These are phyloP conservation scores for Philotrypesis tridentata DNA, from an alignment of 1,140 invertebrate genomes.

Conservation along the genomic window DNA sequence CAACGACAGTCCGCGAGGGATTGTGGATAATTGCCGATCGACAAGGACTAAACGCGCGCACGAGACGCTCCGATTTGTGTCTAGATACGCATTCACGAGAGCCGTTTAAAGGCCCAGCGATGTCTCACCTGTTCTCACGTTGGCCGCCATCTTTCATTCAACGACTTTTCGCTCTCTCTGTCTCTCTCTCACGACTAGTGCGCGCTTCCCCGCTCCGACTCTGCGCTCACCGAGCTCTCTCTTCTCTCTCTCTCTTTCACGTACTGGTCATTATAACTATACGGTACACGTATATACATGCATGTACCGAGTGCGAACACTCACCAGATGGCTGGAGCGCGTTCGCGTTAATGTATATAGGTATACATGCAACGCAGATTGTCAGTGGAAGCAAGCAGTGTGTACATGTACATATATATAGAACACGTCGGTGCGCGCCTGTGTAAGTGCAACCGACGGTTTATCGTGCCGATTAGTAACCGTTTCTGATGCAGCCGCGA, in stretches of 20 bases:
- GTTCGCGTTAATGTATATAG: too few species aligned
- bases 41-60: too few species aligned
- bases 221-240: too few species aligned
- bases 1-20: too few species aligned
- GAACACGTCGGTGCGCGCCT: neutral
- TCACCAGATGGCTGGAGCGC: neutral
- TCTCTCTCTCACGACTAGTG: neutral
- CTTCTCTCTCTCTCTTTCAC: neutral
- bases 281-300: too few species aligned
- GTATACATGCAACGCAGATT: too few species aligned
- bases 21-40: too few species aligned
- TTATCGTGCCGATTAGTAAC: neutral
- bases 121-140: slow-evolving; percentile 65
- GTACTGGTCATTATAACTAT: too few species aligned
- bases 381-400: too few species aligned
- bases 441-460: neutral
- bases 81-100: neutral
- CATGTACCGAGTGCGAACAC: too few species aligned
- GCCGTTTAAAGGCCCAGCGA: slow-evolving; percentile 33
- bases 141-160: slow-evolving; percentile 65
- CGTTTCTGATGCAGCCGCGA: too few species aligned
- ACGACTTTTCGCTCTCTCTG: slow-evolving; percentile 27
- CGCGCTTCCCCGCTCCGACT: neutral
- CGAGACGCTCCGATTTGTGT: too few species aligned
- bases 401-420: neutral